These are phyloP conservation scores for Scotopteryx bipunctaria DNA, from an alignment of 2,888 invertebrate genomes.

Conservation along the genomic window DNA sequence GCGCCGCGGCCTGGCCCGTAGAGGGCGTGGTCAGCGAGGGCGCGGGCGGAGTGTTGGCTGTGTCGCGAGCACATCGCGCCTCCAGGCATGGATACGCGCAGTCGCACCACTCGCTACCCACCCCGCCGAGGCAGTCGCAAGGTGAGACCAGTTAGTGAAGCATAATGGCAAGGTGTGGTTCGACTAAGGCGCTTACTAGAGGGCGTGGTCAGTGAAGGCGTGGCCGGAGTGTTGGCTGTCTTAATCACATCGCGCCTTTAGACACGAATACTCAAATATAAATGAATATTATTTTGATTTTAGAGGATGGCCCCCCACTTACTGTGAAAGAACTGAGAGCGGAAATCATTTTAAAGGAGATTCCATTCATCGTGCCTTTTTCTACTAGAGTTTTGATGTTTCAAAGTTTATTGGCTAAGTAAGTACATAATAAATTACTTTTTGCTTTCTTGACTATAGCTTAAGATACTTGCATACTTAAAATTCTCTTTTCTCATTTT, in stretches of 20 bases:
- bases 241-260: too few species aligned
- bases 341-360: constrained; percentile 93
- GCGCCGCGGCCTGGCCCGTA: constrained; percentile 57
- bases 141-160: too few species aligned
- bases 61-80: constrained; percentile 43
- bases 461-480: background rate
- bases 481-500: background rate
- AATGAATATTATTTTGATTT: background rate
- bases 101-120: constrained; percentile 14
- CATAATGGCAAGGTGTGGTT: too few species aligned
- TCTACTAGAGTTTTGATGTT: constrained; percentile 93
- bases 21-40: constrained; percentile 70
- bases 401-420: constrained; percentile 86
- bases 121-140: constrained; percentile 33
- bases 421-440: constrained; percentile 26
- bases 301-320: constrained; percentile 92
- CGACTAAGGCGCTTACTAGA: too few species aligned
- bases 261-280: too few species aligned
- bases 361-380: constrained; percentile 97
- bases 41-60: constrained; percentile 60
- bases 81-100: constrained; percentile 18
- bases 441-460: too few species aligned
- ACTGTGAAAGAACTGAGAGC: constrained; percentile 94
- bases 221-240: too few species aligned
- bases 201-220: too few species aligned